Evolutionary conservation across 2,888 invertebrate genomes (phyloP).

Genomic region (Blastobasis lacticolella): DNA sequence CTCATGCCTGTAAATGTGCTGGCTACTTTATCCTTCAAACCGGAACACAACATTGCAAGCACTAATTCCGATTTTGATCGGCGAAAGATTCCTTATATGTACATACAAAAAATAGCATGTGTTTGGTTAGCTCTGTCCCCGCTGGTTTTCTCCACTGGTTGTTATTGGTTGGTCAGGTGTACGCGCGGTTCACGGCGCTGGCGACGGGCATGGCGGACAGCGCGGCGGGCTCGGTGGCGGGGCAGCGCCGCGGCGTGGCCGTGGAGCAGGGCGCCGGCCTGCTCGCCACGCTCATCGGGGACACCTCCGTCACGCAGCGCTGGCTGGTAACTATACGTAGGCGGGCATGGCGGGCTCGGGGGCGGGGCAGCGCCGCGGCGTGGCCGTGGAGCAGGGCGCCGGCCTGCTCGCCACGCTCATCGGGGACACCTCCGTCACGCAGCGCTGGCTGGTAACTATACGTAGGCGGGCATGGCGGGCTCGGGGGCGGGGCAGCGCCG

Average conservation of each 20-base stretch:
- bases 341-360: conserved; percentile 96
- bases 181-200: conserved; percentile 88
- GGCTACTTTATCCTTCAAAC: no score
- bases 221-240: conserved; percentile 96
- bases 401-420: conserved; percentile 94
- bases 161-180: conserved; percentile 58
- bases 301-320: conserved; percentile 97
- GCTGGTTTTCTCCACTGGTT: no score
- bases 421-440: conserved; percentile 96
- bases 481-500: conserved; percentile 97
- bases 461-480: conserved; percentile 93
- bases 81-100: no score
- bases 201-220: conserved; percentile 96
- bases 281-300: conserved; percentile 94
- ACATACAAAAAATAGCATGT: no score
- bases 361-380: conserved; percentile 95
- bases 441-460: no score
- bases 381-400: conserved; percentile 95
- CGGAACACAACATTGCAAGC: no score
- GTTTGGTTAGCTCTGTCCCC: no score
- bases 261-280: conserved; percentile 95
- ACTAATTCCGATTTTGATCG: no score
- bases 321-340: conserved; percentile 91
- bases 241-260: conserved; percentile 94
- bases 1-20: no score